Evolutionary conservation across 2,888 invertebrate species (phyloP).

Genomic region (Pantelozetes paolii): DNA sequence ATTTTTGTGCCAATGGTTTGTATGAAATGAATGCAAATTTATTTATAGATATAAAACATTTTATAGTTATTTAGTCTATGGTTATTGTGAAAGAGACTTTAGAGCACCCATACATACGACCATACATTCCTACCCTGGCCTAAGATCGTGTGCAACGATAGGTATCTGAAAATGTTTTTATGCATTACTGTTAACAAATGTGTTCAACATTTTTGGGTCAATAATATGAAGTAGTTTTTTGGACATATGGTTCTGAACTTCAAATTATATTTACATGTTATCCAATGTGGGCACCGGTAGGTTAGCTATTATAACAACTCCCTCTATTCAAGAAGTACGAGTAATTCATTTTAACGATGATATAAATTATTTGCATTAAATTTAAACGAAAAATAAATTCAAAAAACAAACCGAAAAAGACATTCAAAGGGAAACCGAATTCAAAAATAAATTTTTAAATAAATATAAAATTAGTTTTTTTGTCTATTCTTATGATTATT

Average conservation of each 20-base stretch:
- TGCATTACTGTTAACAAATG: not conserved
- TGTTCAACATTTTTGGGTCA: conserved; percentile 1
- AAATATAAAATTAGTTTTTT: not conserved
- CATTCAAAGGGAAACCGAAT: not conserved
- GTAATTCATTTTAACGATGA: conserved; percentile 7
- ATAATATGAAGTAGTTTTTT: not conserved
- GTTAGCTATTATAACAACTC: not conserved
- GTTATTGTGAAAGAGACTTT: not conserved
- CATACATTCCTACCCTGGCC: not conserved
- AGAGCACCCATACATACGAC: not conserved
- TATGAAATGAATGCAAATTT: not conserved
- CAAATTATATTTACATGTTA: not conserved
- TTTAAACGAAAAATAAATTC: not conserved
- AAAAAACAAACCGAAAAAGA: conserved; percentile 8
- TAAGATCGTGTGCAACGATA: not conserved
- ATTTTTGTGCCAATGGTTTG: conserved; percentile 1
- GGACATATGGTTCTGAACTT: not conserved
- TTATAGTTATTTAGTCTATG: too few species aligned
- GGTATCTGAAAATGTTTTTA: conserved; percentile 10
- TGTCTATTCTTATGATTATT: not conserved
- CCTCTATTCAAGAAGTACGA: not conserved
- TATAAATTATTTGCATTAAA: conserved; percentile 16
- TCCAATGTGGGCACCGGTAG: not conserved
- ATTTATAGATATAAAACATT: conserved; percentile 1
- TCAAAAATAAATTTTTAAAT: not conserved